Conservation (phyloP, 2,888 invertebrate species). For the Mamestra brassicae region DNA sequence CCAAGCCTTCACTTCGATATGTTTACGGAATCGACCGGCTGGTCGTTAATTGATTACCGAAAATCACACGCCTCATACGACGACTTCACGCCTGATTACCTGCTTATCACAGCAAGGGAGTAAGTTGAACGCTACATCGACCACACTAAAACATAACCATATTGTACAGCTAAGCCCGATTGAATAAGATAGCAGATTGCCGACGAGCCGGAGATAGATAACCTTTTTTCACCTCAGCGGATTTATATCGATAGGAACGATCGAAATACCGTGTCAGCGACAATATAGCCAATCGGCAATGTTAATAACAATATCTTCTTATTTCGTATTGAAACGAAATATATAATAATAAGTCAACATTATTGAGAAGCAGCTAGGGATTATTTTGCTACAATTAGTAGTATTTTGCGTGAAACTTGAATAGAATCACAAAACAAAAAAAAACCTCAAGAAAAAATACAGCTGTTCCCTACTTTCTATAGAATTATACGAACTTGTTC, state of each 20-base stretch:
- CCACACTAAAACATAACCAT: background rate
- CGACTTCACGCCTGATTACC: slow-evolving; percentile 23
- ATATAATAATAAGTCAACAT: background rate
- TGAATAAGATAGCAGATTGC: background rate
- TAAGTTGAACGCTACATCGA: slow-evolving; percentile 7
- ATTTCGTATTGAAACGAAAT: background rate
- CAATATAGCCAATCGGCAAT: background rate
- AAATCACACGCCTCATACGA: slow-evolving; percentile 21
- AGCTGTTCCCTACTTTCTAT: too few relatives aligned
- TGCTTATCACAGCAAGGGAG: slow-evolving; percentile 6
- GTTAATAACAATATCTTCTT: background rate
- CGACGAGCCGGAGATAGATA: slow-evolving; percentile 22
- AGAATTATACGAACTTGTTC: too few relatives aligned
- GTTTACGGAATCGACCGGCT: too few relatives aligned
- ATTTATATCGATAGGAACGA: slow-evolving; percentile 23
- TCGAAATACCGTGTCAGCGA: slow-evolving; percentile 1
- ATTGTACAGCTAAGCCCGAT: slow-evolving; percentile 1
- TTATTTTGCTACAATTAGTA: too few relatives aligned
- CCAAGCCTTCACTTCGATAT: too few relatives aligned
- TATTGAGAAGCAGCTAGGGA: too few relatives aligned
- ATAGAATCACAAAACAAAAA: too few relatives aligned
- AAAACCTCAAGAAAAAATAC: too few relatives aligned
- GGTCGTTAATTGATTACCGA: background rate
- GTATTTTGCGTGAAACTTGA: too few relatives aligned
- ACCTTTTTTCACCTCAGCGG: slow-evolving; percentile 11